phyloP scores from a whole-genome alignment of 1,140 invertebrate genomes.

The Drosophila sechellia region DNA sequence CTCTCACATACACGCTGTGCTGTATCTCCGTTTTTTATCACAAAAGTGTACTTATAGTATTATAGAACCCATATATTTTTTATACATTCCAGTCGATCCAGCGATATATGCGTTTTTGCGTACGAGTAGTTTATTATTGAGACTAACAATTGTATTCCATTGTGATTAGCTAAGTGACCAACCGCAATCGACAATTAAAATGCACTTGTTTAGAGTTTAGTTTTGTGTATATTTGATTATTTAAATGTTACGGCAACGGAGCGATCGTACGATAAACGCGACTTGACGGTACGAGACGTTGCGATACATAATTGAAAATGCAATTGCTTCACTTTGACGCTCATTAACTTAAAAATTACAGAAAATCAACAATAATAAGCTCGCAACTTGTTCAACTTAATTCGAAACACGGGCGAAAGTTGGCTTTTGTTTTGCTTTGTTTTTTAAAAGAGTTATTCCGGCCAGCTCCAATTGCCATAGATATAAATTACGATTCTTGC shows the following conservation, averaged over 20 bases:
- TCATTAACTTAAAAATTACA: slow-evolving; percentile 79
- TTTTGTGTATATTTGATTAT: slow-evolving; percentile 75
- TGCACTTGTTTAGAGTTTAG: slow-evolving; percentile 62
- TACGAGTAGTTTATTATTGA: slow-evolving; percentile 25
- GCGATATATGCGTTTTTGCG: slow-evolving; percentile 44
- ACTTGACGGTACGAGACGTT: slow-evolving; percentile 47
- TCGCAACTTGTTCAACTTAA: slow-evolving; percentile 68
- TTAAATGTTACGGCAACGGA: slow-evolving; percentile 80
- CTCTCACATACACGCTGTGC: slow-evolving; percentile 14
- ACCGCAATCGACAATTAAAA: slow-evolving; percentile 59
- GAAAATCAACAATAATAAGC: slow-evolving; percentile 82
- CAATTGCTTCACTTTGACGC: slow-evolving; percentile 79
- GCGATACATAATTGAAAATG: slow-evolving; percentile 80
- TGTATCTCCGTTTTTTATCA: slow-evolving; percentile 36
- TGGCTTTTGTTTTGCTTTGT: slow-evolving; percentile 12
- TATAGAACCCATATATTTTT: slow-evolving; percentile 64
- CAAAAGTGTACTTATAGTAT: slow-evolving; percentile 84
- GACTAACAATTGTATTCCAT: slow-evolving; percentile 68
- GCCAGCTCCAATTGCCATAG: slow-evolving; percentile 40
- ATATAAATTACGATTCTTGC: slow-evolving; percentile 54
- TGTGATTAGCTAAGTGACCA: slow-evolving; percentile 76
- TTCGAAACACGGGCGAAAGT: slow-evolving; percentile 64
- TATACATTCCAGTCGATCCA: slow-evolving; percentile 65
- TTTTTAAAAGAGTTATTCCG: slow-evolving; percentile 37
- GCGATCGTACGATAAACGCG: slow-evolving; percentile 65